A percentile compares a stretch with the other conserved stretches of the same genome.
Conservation (phyloP, 2,888 invertebrate species). For the Melikaiella ostensackeni region DNA sequence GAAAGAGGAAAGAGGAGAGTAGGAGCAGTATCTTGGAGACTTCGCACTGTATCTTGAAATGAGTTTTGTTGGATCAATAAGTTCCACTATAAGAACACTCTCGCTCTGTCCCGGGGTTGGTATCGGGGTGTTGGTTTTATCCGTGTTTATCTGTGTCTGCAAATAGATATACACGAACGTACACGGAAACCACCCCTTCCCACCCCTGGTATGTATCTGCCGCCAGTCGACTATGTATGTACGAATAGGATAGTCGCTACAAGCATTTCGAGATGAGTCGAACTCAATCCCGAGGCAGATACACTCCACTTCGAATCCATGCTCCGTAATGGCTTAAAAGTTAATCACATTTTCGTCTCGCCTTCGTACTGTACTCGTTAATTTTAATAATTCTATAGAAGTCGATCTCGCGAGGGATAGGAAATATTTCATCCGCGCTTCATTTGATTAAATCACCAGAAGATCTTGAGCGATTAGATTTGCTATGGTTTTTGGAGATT, state of each 20-base stretch:
- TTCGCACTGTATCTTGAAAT: slow-evolving; percentile 78
- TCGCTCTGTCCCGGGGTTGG: slow-evolving; percentile 70
- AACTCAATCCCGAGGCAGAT: slow-evolving; percentile 65
- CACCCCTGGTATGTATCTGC: slow-evolving; percentile 58
- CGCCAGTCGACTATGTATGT: slow-evolving; percentile 63
- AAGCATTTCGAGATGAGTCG: slow-evolving; percentile 74
- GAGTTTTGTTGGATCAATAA: slow-evolving; percentile 78
- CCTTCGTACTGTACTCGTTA: slow-evolving; percentile 31
- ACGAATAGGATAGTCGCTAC: slow-evolving; percentile 71
- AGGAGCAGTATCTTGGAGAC: slow-evolving; percentile 77
- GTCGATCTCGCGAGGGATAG: slow-evolving; percentile 18
- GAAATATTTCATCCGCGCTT: slow-evolving; percentile 23
- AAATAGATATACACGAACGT: slow-evolving; percentile 75
- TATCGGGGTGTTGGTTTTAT: slow-evolving; percentile 72
- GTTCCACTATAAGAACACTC: slow-evolving; percentile 78
- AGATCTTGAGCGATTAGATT: background rate
- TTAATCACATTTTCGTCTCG: slow-evolving; percentile 37
- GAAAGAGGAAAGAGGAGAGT: slow-evolving; percentile 62
- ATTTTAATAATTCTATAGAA: slow-evolving; percentile 39
- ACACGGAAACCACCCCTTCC: slow-evolving; percentile 64
- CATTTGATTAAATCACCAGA: slow-evolving; percentile 22
- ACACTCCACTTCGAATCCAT: slow-evolving; percentile 25
- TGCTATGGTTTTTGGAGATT: background rate
- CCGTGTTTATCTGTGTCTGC: slow-evolving; percentile 76
- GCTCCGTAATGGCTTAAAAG: slow-evolving; percentile 18